Evolutionary conservation across 2,888 invertebrate species (phyloP), one percentile per base, ranked within the genome.

Genomic region (Polymixis lichenea): DNA sequence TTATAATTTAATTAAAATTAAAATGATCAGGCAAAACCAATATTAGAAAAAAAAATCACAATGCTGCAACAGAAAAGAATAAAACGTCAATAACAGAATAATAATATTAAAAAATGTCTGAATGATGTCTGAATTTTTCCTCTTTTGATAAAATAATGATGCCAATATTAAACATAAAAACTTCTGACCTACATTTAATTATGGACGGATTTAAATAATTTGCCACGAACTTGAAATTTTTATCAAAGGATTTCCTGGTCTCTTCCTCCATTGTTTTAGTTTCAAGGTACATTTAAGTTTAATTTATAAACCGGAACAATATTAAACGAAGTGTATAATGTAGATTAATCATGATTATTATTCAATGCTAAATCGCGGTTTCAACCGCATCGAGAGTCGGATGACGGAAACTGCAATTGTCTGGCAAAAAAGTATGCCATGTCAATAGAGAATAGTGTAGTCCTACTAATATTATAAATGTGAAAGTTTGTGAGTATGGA

Each of bases 231-330:
- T 85, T 87, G 85, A 78, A 75, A 68, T 75, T 43, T 15, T 62
- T 74, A 69, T 32, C 38, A 72, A 73, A 75, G 85, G 70, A 87
- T 87, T 64, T 85, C 85, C 87, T 75, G 32, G 11, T 13, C 13
- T 70, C 38, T 82, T 83, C 73, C 77, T 70, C 38, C 7, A 38
- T 58, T 74, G 69, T 81, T 79, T 49, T 58, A 25, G 11, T 62
- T 83, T 72, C 83, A 83, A 83, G 80, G 72, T 72, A 28, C 3
- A 38, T 32, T 32, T 64, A 46, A 2, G 15, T 55, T 28, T 46
- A 66, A 38, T 38, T 28, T 62, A 38, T 55, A 7, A 49, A 51
- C 69, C 69, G 80, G 69, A 74, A 80, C 61, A 56, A 80, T 64
- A 15, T 15, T 69, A 43, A 80, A 38, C 53, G 17, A 38, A 43